These are phyloP conservation scores for Morpho helenor DNA, from an alignment of 2,888 invertebrate genomes.

Conservation along the genomic window DNA sequence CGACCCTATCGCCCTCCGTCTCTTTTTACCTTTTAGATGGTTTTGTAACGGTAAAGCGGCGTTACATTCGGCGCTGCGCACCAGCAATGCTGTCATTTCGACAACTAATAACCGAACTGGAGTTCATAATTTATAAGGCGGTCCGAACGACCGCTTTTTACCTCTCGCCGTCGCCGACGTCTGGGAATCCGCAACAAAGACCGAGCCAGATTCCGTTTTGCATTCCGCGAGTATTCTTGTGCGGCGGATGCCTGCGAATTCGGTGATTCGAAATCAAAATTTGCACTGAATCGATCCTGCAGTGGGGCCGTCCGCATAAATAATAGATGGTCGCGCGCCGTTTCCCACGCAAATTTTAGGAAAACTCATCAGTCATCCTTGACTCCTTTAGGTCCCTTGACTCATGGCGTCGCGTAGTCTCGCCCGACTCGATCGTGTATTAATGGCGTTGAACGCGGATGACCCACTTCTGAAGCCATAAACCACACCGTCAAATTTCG, in stretches of 20 bases:
- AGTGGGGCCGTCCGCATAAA: slow-evolving; percentile 38
- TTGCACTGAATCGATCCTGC: slow-evolving; percentile 49
- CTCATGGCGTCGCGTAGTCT: slow-evolving; percentile 29
- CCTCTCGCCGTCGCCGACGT: slow-evolving; percentile 58
- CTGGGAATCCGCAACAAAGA: slow-evolving; percentile 77
- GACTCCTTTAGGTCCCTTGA: slow-evolving; percentile 13
- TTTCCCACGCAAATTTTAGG: slow-evolving; percentile 38
- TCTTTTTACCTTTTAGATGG: slow-evolving; percentile 42
- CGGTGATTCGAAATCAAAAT: slow-evolving; percentile 51
- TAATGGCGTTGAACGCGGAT: slow-evolving; percentile 33
- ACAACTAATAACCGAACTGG: slow-evolving; percentile 61
- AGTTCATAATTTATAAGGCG: slow-evolving; percentile 68
- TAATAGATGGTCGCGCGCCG: slow-evolving; percentile 28
- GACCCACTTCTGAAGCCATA: slow-evolving; percentile 66
- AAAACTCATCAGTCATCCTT: slow-evolving; percentile 12
- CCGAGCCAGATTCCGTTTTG: slow-evolving; percentile 69
- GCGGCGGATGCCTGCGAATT: slow-evolving; percentile 51
- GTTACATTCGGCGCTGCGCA: slow-evolving; percentile 46
- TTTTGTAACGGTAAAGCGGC: slow-evolving; percentile 62
- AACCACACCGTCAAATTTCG: slow-evolving; percentile 63
- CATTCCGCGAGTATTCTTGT: slow-evolving; percentile 64
- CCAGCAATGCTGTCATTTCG: slow-evolving; percentile 53
- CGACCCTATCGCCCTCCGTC: slow-evolving; percentile 63
- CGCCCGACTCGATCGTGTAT: slow-evolving; percentile 7
- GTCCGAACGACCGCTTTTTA: slow-evolving; percentile 71